Percentiles rank a stretch among this genome's conserved stretches.
Evolutionary conservation across 2,797 vertebrate species (phyloP).

Genomic region (Pogonophryne albipinna): DNA sequence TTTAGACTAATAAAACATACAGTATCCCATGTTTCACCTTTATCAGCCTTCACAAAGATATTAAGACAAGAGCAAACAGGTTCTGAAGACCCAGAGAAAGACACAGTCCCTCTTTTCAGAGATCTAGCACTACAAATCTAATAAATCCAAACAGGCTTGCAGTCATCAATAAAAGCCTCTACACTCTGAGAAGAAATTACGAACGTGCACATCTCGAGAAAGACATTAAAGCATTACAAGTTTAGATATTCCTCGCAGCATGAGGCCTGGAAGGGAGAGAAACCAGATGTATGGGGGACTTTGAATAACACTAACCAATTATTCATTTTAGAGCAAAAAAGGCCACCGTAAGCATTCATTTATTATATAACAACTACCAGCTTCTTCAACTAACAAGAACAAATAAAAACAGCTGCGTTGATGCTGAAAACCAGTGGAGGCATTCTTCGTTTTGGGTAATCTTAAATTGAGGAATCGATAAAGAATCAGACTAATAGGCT

Average conservation of each 20-base stretch:
- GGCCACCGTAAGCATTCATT: slow-evolving; percentile 16
- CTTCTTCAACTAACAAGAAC: background rate
- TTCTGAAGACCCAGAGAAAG: background rate
- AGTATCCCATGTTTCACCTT: background rate
- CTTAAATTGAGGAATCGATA: no score
- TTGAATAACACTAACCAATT: background rate
- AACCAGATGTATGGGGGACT: slow-evolving; percentile 7
- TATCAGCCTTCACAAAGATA: background rate
- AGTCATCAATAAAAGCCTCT: slow-evolving; percentile 16
- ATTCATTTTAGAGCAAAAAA: slow-evolving; percentile 27
- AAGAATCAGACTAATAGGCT: no score
- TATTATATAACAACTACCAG: slow-evolving; percentile 15
- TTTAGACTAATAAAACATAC: background rate
- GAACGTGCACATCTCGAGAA: background rate
- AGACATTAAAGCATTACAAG: slow-evolving; percentile 44
- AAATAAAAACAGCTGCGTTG: background rate
- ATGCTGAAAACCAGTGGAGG: no score
- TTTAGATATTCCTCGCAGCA: slow-evolving; percentile 21
- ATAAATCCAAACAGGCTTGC: slow-evolving; percentile 19
- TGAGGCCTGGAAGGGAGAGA: slow-evolving; percentile 24
- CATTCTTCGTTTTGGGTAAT: no score
- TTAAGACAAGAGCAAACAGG: background rate
- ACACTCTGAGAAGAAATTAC: background rate
- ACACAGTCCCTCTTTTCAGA: background rate
- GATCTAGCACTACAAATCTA: background rate